Percentiles rank a stretch among this genome's conserved stretches.
These are phyloP conservation scores for Epistrophe eligans DNA, from an alignment of 2,888 invertebrate species.

Conservation along the genomic window DNA sequence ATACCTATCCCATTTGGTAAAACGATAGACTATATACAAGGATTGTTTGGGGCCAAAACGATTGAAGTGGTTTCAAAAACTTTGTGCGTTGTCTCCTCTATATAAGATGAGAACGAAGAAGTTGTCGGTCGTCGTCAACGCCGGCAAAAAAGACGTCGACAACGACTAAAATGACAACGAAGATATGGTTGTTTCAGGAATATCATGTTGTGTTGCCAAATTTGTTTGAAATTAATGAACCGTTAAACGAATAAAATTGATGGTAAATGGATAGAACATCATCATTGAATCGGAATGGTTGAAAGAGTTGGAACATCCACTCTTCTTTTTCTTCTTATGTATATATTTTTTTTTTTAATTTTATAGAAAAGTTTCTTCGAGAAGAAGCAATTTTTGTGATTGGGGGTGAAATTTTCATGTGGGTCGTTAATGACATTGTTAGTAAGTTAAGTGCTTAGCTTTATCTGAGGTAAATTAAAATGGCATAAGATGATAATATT, in stretches of 20 bases:
- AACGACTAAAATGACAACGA: neutral
- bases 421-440: constrained; percentile 17
- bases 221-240: constrained; percentile 74
- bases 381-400: constrained; percentile 3
- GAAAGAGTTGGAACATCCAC: constrained; percentile 47
- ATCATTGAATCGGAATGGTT: constrained; percentile 55
- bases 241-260: constrained; percentile 74
- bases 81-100: constrained; percentile 22
- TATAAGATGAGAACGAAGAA: neutral
- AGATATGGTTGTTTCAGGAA: constrained; percentile 60
- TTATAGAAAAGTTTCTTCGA: neutral
- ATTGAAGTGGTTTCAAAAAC: constrained; percentile 65
- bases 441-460: neutral
- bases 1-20: constrained; percentile 3
- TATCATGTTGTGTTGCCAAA: constrained; percentile 71
- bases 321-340: neutral
- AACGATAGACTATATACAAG: neutral
- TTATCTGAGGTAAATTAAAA: neutral
- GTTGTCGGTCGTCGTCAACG: neutral
- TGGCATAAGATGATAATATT: neutral
- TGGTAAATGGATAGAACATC: constrained; percentile 67
- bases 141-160: neutral
- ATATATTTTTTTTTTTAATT: neutral
- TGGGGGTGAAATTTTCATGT: constrained; percentile 8
- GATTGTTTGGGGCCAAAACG: constrained; percentile 34